These are phyloP conservation scores for Urechis unicinctus DNA, from an alignment of 2,888 invertebrate species.

Conservation along the genomic window DNA sequence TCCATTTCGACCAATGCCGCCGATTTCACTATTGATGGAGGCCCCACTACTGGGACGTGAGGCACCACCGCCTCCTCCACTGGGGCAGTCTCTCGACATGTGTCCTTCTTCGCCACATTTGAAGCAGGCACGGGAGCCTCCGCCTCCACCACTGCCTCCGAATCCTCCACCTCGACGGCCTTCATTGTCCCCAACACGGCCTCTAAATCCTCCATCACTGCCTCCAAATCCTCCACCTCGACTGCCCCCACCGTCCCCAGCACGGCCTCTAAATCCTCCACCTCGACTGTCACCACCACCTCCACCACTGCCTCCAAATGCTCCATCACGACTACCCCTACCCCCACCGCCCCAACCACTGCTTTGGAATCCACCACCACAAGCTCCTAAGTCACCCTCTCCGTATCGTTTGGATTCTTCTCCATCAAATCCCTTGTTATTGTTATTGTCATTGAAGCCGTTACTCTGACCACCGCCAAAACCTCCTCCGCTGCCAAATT, in stretches of 20 bases:
- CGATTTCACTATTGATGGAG: no score
- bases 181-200: conserved; percentile 22
- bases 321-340: no score
- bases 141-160: conserved; percentile 5
- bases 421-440: background rate
- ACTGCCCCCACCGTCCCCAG: conserved; percentile 1
- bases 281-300: conserved; percentile 18
- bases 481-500: conserved; percentile 3
- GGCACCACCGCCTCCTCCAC: conserved; percentile 4
- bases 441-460: no score
- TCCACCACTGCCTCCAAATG: no score
- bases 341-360: conserved; percentile 6
- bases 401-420: background rate
- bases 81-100: conserved; percentile 23
- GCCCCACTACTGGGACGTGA: no score
- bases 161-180: conserved; percentile 27
- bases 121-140: conserved; percentile 11
- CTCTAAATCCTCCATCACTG: conserved; percentile 4
- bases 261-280: no score
- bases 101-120: conserved; percentile 27
- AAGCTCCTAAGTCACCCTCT: conserved; percentile 3
- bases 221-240: conserved; percentile 11
- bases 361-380: conserved; percentile 21
- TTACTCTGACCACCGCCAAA: conserved; percentile 6
- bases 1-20: no score